Base-by-base conservation (phyloP, 2,797 vertebrate genomes). In the Microtus agrestis region DNA sequence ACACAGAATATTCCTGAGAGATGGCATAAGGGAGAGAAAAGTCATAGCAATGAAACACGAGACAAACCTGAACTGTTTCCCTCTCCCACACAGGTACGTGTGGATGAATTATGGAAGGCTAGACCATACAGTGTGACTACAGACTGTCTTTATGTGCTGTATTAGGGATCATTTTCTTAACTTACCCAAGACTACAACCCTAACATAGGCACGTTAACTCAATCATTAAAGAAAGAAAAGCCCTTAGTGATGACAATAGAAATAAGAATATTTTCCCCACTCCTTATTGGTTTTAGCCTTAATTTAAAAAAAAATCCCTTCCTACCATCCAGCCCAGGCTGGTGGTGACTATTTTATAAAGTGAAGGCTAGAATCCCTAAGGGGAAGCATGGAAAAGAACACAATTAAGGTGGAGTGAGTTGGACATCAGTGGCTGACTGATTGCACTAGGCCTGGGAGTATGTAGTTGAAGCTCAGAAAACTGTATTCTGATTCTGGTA, bases 101-200 rank as follows among this genome's bases (percentile, higher is more conserved):
- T 15, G 86, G 7, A 63, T 78, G 61, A 77, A 89, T 29, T 81
- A 76, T 0, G 1, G 9, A 88, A 74, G 29, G 34, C 4, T 87
- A 76, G 12, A 51, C 7, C 51, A 77, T 31, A 86, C 17, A 86
- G 19, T 89, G 71, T 87, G 92, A 74, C 8, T 51, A 5, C 5
- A 51, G 8, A 40, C 34, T 94, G 80, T 69, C 14, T 54, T 95
- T 73, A 85, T 13, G 19, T 69, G 76, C 10, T 56, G 27, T 40
- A 89, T 59, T 94, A 71, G 7, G 31, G 21, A 59, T 73, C 91
- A 61, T 59, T 89, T 93, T 93, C 40, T 81, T 81, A 91, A 37
- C 8, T 82, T 71, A 82, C 23, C 1, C 51, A 86, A 63, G 69
- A 92, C 25, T 67, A 63, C 88, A 89, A 96, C 92, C 63, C 13